Evolutionary conservation across 2,888 invertebrate genomes (phyloP).

Genomic region (Microctonus brassicae): DNA sequence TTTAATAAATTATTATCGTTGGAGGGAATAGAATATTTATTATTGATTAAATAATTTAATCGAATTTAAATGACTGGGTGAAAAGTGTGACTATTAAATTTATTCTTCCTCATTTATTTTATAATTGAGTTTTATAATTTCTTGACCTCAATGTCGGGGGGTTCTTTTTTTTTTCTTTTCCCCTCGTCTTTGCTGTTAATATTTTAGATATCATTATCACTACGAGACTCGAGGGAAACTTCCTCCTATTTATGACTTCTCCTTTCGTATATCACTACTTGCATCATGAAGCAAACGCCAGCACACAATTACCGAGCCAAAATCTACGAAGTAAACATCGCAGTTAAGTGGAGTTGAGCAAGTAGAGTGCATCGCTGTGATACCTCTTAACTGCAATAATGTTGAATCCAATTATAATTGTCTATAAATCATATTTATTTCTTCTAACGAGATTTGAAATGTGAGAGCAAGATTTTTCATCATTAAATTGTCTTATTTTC

Average conservation of each 20-base stretch:
- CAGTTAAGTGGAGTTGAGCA: conserved; percentile 24
- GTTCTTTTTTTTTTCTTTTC: too few relatives aligned
- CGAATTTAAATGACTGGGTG: background rate
- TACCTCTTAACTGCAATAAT: conserved; percentile 6
- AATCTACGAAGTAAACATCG: conserved; percentile 34
- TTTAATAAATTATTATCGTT: background rate
- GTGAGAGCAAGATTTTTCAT: background rate
- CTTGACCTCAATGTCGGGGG: conserved; percentile 44
- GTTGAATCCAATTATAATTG: conserved; percentile 10
- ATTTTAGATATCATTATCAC: conserved; percentile 37
- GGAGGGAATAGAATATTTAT: background rate
- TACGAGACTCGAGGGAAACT: conserved; percentile 26
- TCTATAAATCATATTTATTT: background rate
- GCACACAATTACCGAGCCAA: conserved; percentile 25
- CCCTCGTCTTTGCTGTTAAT: conserved; percentile 39
- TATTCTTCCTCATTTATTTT: conserved; percentile 29
- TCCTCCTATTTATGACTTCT: conserved; percentile 34
- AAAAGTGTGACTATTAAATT: background rate
- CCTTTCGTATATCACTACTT: conserved; percentile 38
- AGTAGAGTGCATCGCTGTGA: conserved; percentile 32
- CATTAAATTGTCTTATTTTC: background rate
- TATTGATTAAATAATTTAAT: background rate
- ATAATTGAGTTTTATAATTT: conserved; percentile 47
- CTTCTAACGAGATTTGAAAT: background rate
- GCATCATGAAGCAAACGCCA: conserved; percentile 24